Percentiles rank a stretch among this genome's conserved stretches.
These are phyloP conservation scores for Iphiclides podalirius DNA, from an alignment of 2,888 invertebrate genomes.

Conservation along the genomic window DNA sequence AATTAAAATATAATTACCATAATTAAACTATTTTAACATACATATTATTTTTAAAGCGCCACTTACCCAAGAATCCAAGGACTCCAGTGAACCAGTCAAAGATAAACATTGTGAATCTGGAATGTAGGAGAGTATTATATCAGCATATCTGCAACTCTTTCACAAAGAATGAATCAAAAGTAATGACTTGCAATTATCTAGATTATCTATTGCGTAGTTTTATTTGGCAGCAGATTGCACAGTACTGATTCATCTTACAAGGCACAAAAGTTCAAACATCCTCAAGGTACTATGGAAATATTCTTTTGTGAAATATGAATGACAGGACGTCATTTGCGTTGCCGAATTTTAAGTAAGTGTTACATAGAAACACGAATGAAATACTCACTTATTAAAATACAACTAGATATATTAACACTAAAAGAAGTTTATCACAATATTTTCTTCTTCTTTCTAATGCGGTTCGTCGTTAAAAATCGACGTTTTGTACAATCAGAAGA, in stretches of 20 bases:
- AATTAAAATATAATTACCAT: too few species aligned
- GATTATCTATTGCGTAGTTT: constrained; percentile 50
- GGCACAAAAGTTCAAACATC: constrained; percentile 13
- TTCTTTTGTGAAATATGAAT: constrained; percentile 59
- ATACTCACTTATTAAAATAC: constrained; percentile 74
- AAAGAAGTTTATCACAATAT: constrained; percentile 71
- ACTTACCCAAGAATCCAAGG: constrained; percentile 94
- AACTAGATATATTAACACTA: constrained; percentile 72
- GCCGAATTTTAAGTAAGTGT: constrained; percentile 50
- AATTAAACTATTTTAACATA: too few species aligned
- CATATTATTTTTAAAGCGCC: too few species aligned
- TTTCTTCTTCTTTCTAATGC: constrained; percentile 66
- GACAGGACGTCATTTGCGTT: constrained; percentile 70
- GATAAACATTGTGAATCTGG: constrained; percentile 89
- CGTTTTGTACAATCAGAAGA: constrained; percentile 55
- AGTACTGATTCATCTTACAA: constrained; percentile 2
- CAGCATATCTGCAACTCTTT: constrained; percentile 38
- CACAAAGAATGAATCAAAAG: constrained; percentile 54
- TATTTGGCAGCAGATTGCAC: constrained; percentile 28
- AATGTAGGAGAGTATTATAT: constrained; percentile 43
- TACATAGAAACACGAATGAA: constrained; percentile 39
- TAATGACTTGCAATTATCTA: constrained; percentile 65
- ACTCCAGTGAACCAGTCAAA: constrained; percentile 98
- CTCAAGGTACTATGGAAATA: constrained; percentile 13
- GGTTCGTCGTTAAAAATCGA: constrained; percentile 67